These are phyloP conservation scores for Drosophila bipectinata DNA, from an alignment of 1,140 invertebrate genomes.

Conservation along the genomic window DNA sequence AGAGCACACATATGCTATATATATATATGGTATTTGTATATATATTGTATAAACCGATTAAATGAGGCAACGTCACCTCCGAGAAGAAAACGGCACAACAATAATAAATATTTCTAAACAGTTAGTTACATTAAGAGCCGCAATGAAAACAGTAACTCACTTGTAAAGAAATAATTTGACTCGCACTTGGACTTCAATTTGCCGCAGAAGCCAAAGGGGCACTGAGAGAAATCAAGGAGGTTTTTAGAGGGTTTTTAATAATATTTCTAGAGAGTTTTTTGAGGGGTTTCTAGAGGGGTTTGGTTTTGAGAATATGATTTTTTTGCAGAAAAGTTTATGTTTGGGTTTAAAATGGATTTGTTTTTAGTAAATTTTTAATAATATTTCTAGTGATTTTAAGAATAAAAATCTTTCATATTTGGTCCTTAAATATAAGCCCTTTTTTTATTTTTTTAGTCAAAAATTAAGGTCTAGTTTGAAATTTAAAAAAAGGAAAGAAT, in stretches of 20 bases:
- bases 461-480: too few relatives aligned
- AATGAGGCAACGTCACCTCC: conserved; percentile 68
- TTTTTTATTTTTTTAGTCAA: too few relatives aligned
- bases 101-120: conserved; percentile 80
- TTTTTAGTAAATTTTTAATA: too few relatives aligned
- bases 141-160: conserved; percentile 82
- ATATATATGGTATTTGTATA: neutral
- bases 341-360: too few relatives aligned
- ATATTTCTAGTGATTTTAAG: too few relatives aligned
- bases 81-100: conserved; percentile 33
- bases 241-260: neutral
- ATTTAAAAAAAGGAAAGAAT: too few relatives aligned
- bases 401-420: too few relatives aligned
- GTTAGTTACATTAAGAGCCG: conserved; percentile 81
- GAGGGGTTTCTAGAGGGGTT: too few relatives aligned
- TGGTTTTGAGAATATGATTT: too few relatives aligned
- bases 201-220: conserved; percentile 43
- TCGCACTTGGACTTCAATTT: conserved; percentile 82
- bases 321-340: too few relatives aligned
- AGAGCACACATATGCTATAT: neutral
- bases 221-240: conserved; percentile 11
- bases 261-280: too few relatives aligned
- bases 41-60: conserved; percentile 45
- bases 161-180: conserved; percentile 82
- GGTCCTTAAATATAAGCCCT: too few relatives aligned